These are phyloP conservation scores for Chironomus riparius DNA, from an alignment of 2,888 invertebrate genomes.

Conservation along the genomic window DNA sequence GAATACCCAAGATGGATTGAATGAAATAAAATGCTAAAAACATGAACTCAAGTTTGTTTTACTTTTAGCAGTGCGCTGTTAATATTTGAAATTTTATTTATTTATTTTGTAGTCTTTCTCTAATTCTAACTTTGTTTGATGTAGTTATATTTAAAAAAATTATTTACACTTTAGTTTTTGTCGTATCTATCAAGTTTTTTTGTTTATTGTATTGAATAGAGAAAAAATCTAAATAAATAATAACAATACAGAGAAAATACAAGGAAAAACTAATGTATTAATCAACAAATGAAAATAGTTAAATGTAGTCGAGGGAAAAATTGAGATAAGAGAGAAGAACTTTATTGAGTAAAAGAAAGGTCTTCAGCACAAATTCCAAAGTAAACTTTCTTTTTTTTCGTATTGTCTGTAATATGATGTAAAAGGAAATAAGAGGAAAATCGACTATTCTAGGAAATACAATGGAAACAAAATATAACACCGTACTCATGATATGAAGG, in stretches of 20 bases:
- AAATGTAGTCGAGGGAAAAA: slow-evolving; percentile 18
- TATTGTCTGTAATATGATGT: no score
- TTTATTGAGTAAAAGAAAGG: no score
- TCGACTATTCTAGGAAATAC: no score
- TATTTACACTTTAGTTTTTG: no score
- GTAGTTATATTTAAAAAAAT: neutral
- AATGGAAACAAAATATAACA: no score
- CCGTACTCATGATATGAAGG: no score
- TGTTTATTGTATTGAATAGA: neutral
- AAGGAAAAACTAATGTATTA: neutral
- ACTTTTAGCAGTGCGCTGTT: slow-evolving; percentile 5
- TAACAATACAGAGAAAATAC: neutral
- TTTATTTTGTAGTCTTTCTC: neutral
- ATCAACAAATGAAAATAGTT: slow-evolving; percentile 13
- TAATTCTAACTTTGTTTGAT: neutral
- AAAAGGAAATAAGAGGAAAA: no score
- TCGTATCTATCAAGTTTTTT: no score
- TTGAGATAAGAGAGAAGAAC: neutral
- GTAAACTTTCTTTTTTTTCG: no score
- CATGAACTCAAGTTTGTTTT: neutral
- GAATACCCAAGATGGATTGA: no score
- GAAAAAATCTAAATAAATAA: neutral
- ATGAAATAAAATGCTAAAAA: no score
- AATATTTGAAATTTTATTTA: neutral
- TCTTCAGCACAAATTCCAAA: no score